Base-by-base conservation (phyloP, 2,888 invertebrate genomes). In the Opisthograptis luteolata region DNA sequence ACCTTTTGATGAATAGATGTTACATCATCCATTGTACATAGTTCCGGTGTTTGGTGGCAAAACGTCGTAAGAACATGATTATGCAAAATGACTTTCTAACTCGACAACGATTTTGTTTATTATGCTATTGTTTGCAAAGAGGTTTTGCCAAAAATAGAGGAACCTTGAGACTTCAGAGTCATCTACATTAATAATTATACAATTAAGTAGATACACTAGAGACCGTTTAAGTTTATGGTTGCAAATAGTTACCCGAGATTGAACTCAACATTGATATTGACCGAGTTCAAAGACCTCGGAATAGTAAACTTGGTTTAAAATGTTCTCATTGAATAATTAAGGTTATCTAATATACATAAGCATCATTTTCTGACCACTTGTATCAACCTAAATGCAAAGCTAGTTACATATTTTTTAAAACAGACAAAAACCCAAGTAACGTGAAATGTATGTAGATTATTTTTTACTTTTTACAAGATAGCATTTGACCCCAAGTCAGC, bases 51-150 rank as follows among this genome's bases (percentile, higher is more conserved):
- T 60, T 66, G 67, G 70, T 45, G 31, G 49, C 32, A 41, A 54
- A 53, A 57, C 60, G 67, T 62, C 48, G 46, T 53, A 54, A 59
- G 25, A 65, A 64, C 64, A 57, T 58, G 52, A 72, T 75, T 71
- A 71, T 68, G 70, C 71, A 72, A 73, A 73, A 72, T 55, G 55
- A 73, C 82, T 86, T 84, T 85, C 84, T 79, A 58, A 78, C 64
- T 67, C 31, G 35, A 55, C 41, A 52, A 45, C 45, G 35, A 52
- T 47, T 57, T 58, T 42, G 27, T 48, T 49, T 28, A 36, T 37
- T 39, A 28, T 44, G 41, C 43, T 49, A 45, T 49, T 48, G 50
- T 57, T 47, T 40, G 40, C 57, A 31, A 49, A 48, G 40, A 25
- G 32, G 13, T 32, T 50, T 51, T 43, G 15, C 19, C 34, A 24